Conservation (phyloP, 1,140 invertebrate genomes). For the Bactericera cockerelli region DNA sequence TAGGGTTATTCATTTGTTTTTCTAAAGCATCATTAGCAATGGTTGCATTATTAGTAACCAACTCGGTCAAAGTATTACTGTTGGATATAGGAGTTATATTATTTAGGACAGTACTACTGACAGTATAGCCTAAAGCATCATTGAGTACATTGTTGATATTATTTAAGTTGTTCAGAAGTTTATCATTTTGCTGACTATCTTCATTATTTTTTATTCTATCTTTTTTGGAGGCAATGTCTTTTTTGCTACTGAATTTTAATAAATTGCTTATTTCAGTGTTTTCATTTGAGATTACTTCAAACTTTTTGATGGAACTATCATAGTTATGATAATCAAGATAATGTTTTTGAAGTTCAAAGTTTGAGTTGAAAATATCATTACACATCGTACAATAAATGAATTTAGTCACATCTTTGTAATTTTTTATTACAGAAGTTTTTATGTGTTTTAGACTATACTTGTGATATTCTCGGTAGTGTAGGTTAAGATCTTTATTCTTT, state of each 20-base stretch:
- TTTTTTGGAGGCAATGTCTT: not conserved
- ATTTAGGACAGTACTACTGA: not conserved
- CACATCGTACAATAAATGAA: conserved; percentile 2
- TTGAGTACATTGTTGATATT: not conserved
- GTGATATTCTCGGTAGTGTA: not conserved
- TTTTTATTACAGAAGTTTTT: conserved; percentile 1
- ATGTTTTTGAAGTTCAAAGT: conserved; percentile 4
- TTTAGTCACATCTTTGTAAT: not conserved
- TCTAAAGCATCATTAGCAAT: no score
- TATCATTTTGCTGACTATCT: not conserved
- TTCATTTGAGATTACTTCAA: not conserved
- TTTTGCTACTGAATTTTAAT: no score
- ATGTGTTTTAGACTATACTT: not conserved
- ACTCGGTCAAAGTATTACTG: not conserved
- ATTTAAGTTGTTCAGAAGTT: not conserved
- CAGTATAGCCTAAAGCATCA: not conserved
- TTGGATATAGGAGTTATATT: not conserved
- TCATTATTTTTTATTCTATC: not conserved
- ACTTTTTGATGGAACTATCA: conserved; percentile 1
- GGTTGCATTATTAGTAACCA: no score
- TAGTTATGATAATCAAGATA: conserved; percentile 6
- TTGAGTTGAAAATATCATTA: conserved; percentile 7
- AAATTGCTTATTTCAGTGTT: not conserved
- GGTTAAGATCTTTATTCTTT: conserved; percentile 1
- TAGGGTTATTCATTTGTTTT: no score